Percentiles rank a stretch among this genome's conserved stretches.
phyloP scores from a whole-genome alignment of 2,113 vertebrate species.

The Vimba vimba region DNA sequence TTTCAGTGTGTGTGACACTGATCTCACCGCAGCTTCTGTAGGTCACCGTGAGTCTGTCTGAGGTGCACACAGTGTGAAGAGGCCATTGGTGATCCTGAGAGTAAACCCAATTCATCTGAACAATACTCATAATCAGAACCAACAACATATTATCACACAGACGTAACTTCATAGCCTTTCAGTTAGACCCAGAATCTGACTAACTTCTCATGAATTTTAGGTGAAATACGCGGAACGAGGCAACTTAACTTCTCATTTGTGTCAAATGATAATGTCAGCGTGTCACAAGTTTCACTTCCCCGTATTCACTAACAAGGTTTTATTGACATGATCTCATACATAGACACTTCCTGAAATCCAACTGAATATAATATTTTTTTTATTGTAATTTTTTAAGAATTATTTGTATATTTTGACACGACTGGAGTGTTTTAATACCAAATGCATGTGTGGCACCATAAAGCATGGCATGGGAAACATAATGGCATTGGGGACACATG shows the following conservation, averaged over 20 bases:
- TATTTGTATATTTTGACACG: too few species aligned
- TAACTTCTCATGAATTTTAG: conserved; percentile 12
- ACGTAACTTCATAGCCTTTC: neutral
- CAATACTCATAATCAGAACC: conserved; percentile 17
- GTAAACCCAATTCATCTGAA: neutral
- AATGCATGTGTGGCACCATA: too few species aligned
- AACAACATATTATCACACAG: neutral
- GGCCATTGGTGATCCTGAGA: conserved; percentile 38
- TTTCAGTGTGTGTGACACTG: neutral
- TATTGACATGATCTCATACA: neutral
- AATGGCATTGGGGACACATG: too few species aligned
- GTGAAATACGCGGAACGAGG: conserved; percentile 1
- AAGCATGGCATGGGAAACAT: too few species aligned
- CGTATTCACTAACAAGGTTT: neutral
- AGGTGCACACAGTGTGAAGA: conserved; percentile 37
- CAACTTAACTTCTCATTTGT: conserved; percentile 48
- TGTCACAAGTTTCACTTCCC: conserved; percentile 47
- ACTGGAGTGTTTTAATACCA: too few species aligned
- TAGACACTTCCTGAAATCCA: neutral
- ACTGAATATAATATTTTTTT: neutral
- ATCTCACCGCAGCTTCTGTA: conserved; percentile 53
- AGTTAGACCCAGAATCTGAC: neutral
- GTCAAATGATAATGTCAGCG: conserved; percentile 5
- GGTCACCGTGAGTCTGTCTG: conserved; percentile 9
- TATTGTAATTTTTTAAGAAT: too few species aligned